Conservation (phyloP, 2,888 invertebrate genomes). For the Chydorus sphaericus region DNA sequence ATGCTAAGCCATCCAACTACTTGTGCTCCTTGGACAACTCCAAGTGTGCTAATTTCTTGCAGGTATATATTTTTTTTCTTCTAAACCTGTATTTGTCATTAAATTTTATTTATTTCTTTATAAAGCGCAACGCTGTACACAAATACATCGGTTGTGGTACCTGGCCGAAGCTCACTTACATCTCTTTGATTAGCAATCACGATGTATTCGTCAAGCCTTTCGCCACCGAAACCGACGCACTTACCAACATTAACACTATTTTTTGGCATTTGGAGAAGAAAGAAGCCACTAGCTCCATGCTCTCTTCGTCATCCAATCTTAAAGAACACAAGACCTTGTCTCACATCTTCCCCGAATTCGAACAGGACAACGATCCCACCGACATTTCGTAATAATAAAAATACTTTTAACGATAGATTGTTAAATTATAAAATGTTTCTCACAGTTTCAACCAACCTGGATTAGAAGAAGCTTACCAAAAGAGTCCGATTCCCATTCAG, state of each 20-base stretch:
- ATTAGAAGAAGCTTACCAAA: not conserved
- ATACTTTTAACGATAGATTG: too few species aligned
- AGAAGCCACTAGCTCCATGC: not conserved
- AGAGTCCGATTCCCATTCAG: not conserved
- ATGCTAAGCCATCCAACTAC: not conserved
- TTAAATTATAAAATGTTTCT: not conserved
- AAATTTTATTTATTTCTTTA: not conserved
- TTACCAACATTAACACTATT: not conserved
- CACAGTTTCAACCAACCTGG: not conserved
- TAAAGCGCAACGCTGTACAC: not conserved
- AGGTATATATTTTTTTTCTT: not conserved
- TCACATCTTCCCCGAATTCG: not conserved
- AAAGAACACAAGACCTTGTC: not conserved
- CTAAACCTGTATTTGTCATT: not conserved
- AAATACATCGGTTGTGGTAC: conserved; percentile 9
- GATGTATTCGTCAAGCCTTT: not conserved
- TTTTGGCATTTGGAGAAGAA: not conserved
- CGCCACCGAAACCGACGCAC: not conserved
- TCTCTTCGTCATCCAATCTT: not conserved
- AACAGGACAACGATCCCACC: not conserved
- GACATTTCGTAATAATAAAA: too few species aligned
- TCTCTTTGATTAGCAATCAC: not conserved
- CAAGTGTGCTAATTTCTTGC: not conserved
- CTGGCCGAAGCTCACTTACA: not conserved
- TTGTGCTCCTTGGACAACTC: not conserved